Percentiles rank a stretch among this genome's conserved stretches.
phyloP scores from a whole-genome alignment of 1,140 invertebrate genomes.

The Lepidostoma basale region DNA sequence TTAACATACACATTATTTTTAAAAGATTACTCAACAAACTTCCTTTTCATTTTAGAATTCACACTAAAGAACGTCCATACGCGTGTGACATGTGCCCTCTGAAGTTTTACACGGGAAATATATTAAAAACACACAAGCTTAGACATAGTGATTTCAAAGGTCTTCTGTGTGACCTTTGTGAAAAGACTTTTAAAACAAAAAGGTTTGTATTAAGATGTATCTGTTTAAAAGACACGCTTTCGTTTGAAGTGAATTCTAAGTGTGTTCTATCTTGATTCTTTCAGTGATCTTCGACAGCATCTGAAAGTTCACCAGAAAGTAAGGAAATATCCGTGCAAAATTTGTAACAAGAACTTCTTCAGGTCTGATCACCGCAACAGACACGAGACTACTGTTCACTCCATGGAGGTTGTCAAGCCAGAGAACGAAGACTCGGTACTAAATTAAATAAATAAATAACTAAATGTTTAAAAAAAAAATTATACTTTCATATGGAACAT shows the following conservation, averaged over 20 bases:
- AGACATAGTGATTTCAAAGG: conserved; percentile 14
- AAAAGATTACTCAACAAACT: background rate
- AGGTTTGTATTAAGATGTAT: too few relatives aligned
- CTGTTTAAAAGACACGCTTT: background rate
- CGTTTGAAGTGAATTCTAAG: background rate
- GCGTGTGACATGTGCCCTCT: conserved; percentile 8
- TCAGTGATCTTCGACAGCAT: conserved; percentile 27
- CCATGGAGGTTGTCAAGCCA: conserved; percentile 15
- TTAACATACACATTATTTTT: background rate
- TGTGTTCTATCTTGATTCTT: background rate
- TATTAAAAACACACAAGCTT: conserved; percentile 22
- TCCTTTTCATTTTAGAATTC: conserved; percentile 15
- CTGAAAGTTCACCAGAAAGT: conserved; percentile 22
- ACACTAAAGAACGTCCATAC: conserved; percentile 30
- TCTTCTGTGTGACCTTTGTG: conserved; percentile 13
- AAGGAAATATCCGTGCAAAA: conserved; percentile 30
- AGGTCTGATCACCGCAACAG: conserved; percentile 27
- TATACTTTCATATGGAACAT: too few relatives aligned
- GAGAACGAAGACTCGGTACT: conserved; percentile 3
- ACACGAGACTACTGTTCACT: conserved; percentile 30
- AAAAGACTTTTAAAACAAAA: conserved; percentile 31
- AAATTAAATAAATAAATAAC: too few relatives aligned
- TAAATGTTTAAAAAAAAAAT: too few relatives aligned
- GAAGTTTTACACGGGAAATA: conserved; percentile 30
- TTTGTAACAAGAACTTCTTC: conserved; percentile 28